Conservation (phyloP, 2,113 vertebrate genomes). For the Onychostoma macrolepis region DNA sequence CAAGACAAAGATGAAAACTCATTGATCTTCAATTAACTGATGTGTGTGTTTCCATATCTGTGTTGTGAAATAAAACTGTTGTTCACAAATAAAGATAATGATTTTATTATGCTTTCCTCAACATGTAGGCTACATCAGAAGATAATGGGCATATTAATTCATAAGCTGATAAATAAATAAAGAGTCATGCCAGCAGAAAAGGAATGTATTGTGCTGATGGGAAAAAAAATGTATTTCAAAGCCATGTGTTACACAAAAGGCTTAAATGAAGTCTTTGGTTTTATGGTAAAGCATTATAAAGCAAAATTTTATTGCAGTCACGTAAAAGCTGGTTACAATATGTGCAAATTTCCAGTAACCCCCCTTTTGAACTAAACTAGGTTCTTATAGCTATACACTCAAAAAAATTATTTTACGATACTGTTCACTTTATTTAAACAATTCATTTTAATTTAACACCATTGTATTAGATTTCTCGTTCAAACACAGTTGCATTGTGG, state of each 20-base stretch:
- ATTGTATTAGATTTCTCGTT: no score
- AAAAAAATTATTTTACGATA: no score
- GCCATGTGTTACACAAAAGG: neutral
- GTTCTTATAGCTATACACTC: neutral
- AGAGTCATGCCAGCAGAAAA: neutral
- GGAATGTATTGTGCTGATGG: neutral
- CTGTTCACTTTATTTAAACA: no score
- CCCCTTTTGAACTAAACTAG: conserved; percentile 13
- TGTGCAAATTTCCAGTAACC: conserved; percentile 6
- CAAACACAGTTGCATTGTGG: no score
- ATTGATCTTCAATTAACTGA: neutral
- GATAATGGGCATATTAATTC: neutral
- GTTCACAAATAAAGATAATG: conserved; percentile 8
- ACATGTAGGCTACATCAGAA: neutral
- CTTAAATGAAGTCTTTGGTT: neutral
- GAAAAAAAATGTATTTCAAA: conserved; percentile 10
- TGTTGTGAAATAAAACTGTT: neutral
- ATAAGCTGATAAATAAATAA: neutral
- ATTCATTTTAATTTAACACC: no score
- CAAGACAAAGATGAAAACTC: conserved; percentile 1
- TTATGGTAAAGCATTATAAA: neutral
- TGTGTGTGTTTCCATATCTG: neutral
- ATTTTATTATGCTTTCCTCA: neutral
- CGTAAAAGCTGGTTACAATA: conserved; percentile 39
- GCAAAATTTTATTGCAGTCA: conserved; percentile 1